Evolutionary conservation across 2,888 invertebrate genomes (phyloP).

Genomic region (Drosophila pseudotalamancana): DNA sequence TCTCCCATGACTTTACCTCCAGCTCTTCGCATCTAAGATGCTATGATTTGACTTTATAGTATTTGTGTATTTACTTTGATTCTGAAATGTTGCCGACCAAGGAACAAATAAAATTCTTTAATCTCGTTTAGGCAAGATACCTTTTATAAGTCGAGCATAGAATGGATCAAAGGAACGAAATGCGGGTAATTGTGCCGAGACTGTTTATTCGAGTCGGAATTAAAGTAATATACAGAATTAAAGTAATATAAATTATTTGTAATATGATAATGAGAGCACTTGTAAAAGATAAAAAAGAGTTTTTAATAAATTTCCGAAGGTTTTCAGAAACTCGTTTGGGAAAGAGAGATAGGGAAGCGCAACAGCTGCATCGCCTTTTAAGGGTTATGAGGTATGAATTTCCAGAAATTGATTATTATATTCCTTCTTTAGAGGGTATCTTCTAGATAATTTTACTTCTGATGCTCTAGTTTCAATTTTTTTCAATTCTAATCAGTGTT

Average conservation of each 20-base stretch:
- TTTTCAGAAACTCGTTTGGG: no score
- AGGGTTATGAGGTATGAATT: no score
- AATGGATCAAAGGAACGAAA: background rate
- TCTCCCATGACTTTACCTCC: constrained; percentile 1
- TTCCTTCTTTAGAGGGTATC: no score
- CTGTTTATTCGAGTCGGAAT: background rate
- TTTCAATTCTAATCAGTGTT: background rate
- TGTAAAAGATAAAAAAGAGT: background rate
- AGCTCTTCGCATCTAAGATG: no score
- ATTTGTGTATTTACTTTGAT: constrained; percentile 10
- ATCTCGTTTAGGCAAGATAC: constrained; percentile 1
- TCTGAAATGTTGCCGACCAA: constrained; percentile 38
- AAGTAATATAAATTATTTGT: constrained; percentile 2
- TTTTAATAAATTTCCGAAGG: no score
- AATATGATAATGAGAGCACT: background rate
- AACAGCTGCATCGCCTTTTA: no score
- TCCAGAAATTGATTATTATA: no score
- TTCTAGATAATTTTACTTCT: no score
- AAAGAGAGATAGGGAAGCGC: no score
- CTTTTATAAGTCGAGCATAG: background rate
- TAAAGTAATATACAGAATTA: background rate
- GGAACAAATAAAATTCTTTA: background rate
- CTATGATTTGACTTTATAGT: constrained; percentile 37
- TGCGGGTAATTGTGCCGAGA: background rate
- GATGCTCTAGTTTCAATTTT: background rate